Base-by-base conservation (phyloP, 1,140 invertebrate species). In the Campoletis sonorensis region DNA sequence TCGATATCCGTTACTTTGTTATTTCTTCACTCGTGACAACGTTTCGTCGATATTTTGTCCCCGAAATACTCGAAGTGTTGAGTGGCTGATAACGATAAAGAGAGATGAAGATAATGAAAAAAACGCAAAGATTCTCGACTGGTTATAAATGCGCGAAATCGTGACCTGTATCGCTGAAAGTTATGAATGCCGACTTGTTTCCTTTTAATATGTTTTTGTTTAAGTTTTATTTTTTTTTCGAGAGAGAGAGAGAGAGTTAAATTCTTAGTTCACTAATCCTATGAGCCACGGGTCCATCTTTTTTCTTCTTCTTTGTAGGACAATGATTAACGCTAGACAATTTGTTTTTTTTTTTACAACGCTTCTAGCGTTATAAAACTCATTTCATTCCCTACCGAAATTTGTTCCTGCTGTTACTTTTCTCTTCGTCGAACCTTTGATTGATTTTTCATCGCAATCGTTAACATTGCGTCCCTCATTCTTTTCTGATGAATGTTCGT, bases 401-500 rank as follows among this genome's bases (percentile, higher is more conserved):
- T 61, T 45, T 23, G 54, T 58, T 18, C 21, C 16, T 58, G 54
- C 16, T 15, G 37, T 54, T 73, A 37, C 68, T 71, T 54, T 78
- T 83, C 37, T 80, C 79, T 76, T 82, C 27, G 23, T 67, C 72
- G 61, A 68, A 70, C 30, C 54, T 83, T 81, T 76, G 8, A 81
- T 81, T 83, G 8, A 80, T 83, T 84, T 81, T 82, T 84, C 61
- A 26, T 64, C 61, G 26, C 72, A 49, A 75, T 26, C 27, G 21
- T 27, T 49, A 4, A 49, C 11, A n/a, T 26, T 49, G 21, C 51
- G 30, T 77, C 23, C 68, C 79, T 95, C 94, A 95, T 93, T 96
- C 95, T 92, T 95, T 95, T 89, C 95, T 94, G 85, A 95, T 93
- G 88, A 96, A 96, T 87, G 95, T 95, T 94, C 94, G 94, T 88